A percentile compares a stretch with the other conserved stretches of the same genome.
phyloP scores from a whole-genome alignment of 2,888 invertebrate species.

The Drosophila sordidula region DNA sequence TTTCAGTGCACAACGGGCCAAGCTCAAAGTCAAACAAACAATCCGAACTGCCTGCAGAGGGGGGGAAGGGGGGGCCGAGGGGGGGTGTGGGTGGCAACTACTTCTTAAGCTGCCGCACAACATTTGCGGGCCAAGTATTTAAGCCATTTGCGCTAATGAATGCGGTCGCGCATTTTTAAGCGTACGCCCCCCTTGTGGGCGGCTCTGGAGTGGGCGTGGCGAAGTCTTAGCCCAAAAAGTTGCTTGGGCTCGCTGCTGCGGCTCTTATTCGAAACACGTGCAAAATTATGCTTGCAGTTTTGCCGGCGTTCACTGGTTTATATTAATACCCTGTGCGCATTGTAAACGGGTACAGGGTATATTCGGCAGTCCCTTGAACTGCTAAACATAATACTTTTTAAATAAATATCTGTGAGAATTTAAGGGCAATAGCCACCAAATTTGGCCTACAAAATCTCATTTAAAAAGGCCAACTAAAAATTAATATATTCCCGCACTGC shows the following conservation, averaged over 20 bases:
- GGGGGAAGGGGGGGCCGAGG: neutral
- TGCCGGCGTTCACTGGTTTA: slow-evolving; percentile 26
- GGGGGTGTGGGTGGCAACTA: slow-evolving; percentile 16
- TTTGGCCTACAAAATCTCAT: too few relatives aligned
- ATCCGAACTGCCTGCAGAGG: slow-evolving; percentile 50
- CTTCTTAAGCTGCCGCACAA: slow-evolving; percentile 69
- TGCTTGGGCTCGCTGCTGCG: slow-evolving; percentile 36
- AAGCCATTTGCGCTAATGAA: slow-evolving; percentile 82
- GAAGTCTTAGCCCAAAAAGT: slow-evolving; percentile 56
- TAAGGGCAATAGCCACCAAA: too few relatives aligned
- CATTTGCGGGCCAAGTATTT: slow-evolving; percentile 76
- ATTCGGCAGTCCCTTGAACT: neutral
- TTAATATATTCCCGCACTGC: neutral
- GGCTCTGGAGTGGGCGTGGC: neutral
- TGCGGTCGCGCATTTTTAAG: slow-evolving; percentile 82
- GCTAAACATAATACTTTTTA: too few relatives aligned
- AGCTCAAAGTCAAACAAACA: slow-evolving; percentile 79
- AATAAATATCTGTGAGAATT: too few relatives aligned
- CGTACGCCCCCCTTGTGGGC: slow-evolving; percentile 16
- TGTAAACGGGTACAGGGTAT: too few relatives aligned
- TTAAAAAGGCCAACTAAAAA: too few relatives aligned
- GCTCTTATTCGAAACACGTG: slow-evolving; percentile 79
- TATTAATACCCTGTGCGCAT: neutral
- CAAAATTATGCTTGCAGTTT: slow-evolving; percentile 76
- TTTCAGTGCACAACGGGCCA: slow-evolving; percentile 61